Evolutionary conservation across 2,797 vertebrate genomes (phyloP).

Genomic region (Gallinago stenura): DNA sequence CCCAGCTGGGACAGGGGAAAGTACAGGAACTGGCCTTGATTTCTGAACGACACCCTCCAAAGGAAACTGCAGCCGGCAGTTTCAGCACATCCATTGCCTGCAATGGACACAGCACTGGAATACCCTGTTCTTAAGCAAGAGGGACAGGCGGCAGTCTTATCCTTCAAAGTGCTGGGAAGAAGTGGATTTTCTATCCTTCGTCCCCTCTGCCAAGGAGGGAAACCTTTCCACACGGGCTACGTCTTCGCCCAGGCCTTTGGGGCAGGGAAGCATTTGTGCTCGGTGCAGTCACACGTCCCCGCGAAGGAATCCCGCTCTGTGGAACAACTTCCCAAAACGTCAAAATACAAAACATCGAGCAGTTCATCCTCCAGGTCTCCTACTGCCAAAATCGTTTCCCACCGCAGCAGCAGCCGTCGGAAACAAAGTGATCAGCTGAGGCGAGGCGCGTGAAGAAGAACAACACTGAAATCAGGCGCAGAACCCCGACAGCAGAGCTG

Average conservation of each 20-base stretch:
- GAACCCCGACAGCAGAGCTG: slow-evolving; percentile 84
- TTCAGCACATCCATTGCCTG: slow-evolving; percentile 56
- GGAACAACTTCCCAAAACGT: slow-evolving; percentile 32
- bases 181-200: slow-evolving; percentile 22
- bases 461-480: slow-evolving; percentile 71
- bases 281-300: neutral
- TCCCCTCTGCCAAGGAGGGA: neutral
- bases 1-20: neutral
- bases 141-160: neutral
- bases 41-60: slow-evolving; percentile 28
- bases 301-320: neutral
- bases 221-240: neutral
- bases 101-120: slow-evolving; percentile 56
- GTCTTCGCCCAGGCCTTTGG: neutral
- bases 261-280: neutral
- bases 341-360: neutral
- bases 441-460: neutral
- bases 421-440: neutral
- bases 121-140: slow-evolving; percentile 27
- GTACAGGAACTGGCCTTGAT: slow-evolving; percentile 53
- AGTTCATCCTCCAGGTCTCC: slow-evolving; percentile 18
- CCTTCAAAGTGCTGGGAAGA: slow-evolving; percentile 43
- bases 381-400: neutral
- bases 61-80: slow-evolving; percentile 26
- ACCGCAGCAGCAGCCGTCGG: neutral